Evolutionary conservation across 2,888 invertebrate genomes (phyloP), one percentile per base, ranked within the genome.

Genomic region (Philereme transversata): DNA sequence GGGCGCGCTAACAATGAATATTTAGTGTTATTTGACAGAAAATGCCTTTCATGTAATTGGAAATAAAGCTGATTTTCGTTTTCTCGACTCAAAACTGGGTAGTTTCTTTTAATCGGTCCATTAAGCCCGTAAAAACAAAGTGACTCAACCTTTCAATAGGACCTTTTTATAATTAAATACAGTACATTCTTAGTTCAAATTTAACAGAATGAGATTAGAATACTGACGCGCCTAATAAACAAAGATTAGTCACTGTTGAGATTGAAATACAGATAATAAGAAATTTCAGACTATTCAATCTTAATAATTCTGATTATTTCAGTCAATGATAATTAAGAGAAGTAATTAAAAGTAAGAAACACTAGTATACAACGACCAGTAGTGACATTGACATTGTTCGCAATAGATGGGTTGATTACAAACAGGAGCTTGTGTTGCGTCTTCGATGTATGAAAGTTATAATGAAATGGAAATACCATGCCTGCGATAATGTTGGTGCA

Each of bases 331-430:
- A 38, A 41, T 9, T 41, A n/a, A 5, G 4, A 10, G 43, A 10
- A 43, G 6, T 45, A 45, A 45, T 45, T 45, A 22, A 45, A 45
- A 45, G 45, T 57, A 53, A 52, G 49, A 49, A 47, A 67, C 61
- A 44, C 67, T 69, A 74, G 72, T 70, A 74, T 62, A 74, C 70
- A 72, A 65, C 61, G 62, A 58, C 57, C 57, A 46, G 59, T 62
- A 61, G 76, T 83, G 83, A 83, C 84, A 84, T 87, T 86, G 86
- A 85, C 84, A 84, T 84, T 86, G 83, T 64, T 22, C 68, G 75
- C 69, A 51, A 57, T 45, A 48, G 59, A 46, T 53, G 53, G 43
- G 35, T 50, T 60, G 45, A 60, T 54, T 54, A 60, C 51, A 49
- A 59, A 53, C 48, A 54, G 51, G 36, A 64, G 51, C 55, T 41